phyloP scores from a whole-genome alignment of 2,888 invertebrate genomes.

The Torymus tubicola region DNA sequence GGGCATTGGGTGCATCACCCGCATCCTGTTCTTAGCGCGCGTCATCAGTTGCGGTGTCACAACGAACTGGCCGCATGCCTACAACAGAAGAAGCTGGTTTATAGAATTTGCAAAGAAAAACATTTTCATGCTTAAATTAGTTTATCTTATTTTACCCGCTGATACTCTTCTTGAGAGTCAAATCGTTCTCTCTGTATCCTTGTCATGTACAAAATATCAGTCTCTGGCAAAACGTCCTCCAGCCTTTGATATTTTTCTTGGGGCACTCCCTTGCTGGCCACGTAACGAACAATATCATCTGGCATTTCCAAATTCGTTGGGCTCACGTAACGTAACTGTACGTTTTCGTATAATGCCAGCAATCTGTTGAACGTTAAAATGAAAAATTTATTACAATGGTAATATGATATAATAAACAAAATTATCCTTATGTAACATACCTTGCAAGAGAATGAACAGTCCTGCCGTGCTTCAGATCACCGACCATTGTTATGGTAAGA shows the following conservation, averaged over 20 bases:
- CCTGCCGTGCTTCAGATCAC: constrained; percentile 97
- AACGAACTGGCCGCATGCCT: constrained; percentile 92
- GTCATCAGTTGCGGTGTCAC: constrained; percentile 98
- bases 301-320: constrained; percentile 95
- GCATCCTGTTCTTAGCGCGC: constrained; percentile 93
- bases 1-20: constrained; percentile 98
- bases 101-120: constrained; percentile 2
- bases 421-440: constrained; percentile 62
- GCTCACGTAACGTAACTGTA: constrained; percentile 94
- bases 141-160: constrained; percentile 80
- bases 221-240: constrained; percentile 92
- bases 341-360: constrained; percentile 91
- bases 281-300: constrained; percentile 87
- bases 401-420: constrained; percentile 8
- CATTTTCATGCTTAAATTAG: neutral
- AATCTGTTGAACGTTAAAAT: constrained; percentile 76
- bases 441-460: constrained; percentile 98
- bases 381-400: neutral
- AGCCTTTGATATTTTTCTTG: constrained; percentile 86
- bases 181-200: constrained; percentile 98
- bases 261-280: constrained; percentile 86
- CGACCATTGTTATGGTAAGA: constrained; percentile 97
- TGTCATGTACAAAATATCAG: constrained; percentile 99
- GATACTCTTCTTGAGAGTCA: constrained; percentile 88
- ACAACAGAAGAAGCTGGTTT: constrained; percentile 62